Evolutionary conservation across 2,888 invertebrate genomes (phyloP), one percentile per base, ranked within the genome.

Genomic region (Sepioteuthis lessoniana): DNA sequence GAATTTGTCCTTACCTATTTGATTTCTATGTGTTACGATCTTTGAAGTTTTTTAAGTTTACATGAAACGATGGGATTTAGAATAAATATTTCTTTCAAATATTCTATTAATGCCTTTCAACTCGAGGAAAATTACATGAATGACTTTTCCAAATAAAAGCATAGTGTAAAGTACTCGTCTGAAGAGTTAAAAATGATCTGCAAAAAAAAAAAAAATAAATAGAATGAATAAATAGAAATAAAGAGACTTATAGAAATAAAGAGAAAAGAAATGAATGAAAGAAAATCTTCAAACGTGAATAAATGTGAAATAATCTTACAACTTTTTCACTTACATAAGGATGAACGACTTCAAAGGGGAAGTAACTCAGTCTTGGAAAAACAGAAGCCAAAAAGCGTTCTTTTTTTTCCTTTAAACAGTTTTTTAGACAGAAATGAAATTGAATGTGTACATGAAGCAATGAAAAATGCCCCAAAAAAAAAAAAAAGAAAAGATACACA

Each of bases 311-410:
- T 76, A n/a, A n/a, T 76, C 31, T 76, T 76, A 5, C 0, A 76
- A n/a, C 76, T n/a, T 76, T 31, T 19, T 76, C 76, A n/a, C 76
- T 76, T 31, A 76, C n/a, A n/a, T 7, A 76, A 10, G 31, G 13
- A n/a, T n/a, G 76, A 76, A n/a, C 76, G n/a, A 76, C 76, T 76
- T 76, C 76, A 76, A 76, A n/a, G 76, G n/a, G n/a, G 28, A n/a
- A 16, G 76, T 10, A 31, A n/a, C 10, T 76, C 16, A 16, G 31
- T 76, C n/a, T 31, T 76, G 31, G 8, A 13, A 76, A 76, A 76
- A 76, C 76, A n/a, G 76, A 76, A 76, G 76, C 76, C 76, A 76
- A 76, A 76, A 31, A 76, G 16, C 8, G n/a, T 7, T 10, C 31
- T 60, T 19, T 60, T 76, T 76, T 76, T n/a, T n/a, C 1, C 31